Evolutionary conservation across 1,140 invertebrate species (phyloP).

Genomic region (Eumeta japonica): DNA sequence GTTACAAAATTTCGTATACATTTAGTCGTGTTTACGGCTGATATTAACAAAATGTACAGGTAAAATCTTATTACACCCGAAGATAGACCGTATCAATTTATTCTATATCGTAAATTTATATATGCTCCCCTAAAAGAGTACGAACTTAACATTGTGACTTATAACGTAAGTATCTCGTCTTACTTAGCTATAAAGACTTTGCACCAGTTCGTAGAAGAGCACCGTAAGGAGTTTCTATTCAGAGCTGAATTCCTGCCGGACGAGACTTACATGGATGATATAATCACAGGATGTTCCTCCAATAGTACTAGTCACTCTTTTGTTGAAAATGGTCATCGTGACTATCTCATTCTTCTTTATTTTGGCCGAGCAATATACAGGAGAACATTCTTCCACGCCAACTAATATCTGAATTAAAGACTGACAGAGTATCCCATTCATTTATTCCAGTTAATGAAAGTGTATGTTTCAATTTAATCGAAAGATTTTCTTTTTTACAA

Average conservation of each 20-base stretch:
- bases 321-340: constrained; percentile 4
- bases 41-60: constrained; percentile 6
- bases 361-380: too few species aligned
- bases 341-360: too few species aligned
- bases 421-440: too few species aligned
- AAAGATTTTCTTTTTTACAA: too few species aligned
- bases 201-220: constrained; percentile 17
- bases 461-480: too few species aligned
- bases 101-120: constrained; percentile 2
- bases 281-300: constrained; percentile 6
- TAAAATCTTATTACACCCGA: neutral
- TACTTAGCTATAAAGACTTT: constrained; percentile 8
- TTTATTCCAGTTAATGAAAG: too few species aligned
- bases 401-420: too few species aligned
- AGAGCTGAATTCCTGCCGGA: constrained; percentile 6
- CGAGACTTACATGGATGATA: constrained; percentile 26
- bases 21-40: constrained; percentile 4
- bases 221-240: constrained; percentile 4
- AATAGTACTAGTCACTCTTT: neutral
- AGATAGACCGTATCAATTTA: constrained; percentile 1
- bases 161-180: neutral
- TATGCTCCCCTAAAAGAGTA: neutral
- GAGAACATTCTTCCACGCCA: too few species aligned
- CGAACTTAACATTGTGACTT: constrained; percentile 5
- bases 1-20: constrained; percentile 4